Percentiles rank a stretch among this genome's conserved stretches.
Evolutionary conservation across 2,888 invertebrate species (phyloP).

Genomic region (Patella depressa): DNA sequence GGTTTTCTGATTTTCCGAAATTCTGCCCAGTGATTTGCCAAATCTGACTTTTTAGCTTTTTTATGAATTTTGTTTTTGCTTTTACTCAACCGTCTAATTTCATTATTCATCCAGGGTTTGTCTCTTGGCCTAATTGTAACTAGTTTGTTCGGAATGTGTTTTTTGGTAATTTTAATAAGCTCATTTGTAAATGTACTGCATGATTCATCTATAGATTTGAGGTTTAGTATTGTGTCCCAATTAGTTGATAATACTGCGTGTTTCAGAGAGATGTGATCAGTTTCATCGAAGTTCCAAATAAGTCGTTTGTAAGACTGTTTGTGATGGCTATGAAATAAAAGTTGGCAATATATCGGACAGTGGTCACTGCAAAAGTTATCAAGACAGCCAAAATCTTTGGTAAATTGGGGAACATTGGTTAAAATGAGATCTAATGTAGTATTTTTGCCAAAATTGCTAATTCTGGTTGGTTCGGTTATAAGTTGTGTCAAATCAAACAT

Average conservation of each 20-base stretch:
- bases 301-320: neutral
- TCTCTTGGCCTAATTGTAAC: neutral
- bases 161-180: neutral
- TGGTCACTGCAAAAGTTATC: slow-evolving; percentile 6
- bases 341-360: neutral
- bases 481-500: neutral
- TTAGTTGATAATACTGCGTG: neutral
- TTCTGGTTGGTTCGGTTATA: slow-evolving; percentile 18
- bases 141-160: slow-evolving; percentile 8
- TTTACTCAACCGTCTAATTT: neutral
- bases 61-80: neutral
- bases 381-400: neutral
- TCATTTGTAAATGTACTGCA: neutral
- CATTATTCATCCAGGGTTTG: neutral
- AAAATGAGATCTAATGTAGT: slow-evolving; percentile 15
- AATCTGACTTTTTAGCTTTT: slow-evolving; percentile 8
- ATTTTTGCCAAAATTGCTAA: slow-evolving; percentile 1
- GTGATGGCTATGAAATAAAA: neutral
- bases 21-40: neutral
- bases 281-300: slow-evolving; percentile 18
- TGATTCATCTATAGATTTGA: neutral
- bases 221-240: neutral
- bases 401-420: neutral
- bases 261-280: neutral
- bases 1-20: slow-evolving; percentile 12